Evolutionary conservation across 1,140 invertebrate genomes (phyloP).

Genomic region (Hylaeus anthracinus): DNA sequence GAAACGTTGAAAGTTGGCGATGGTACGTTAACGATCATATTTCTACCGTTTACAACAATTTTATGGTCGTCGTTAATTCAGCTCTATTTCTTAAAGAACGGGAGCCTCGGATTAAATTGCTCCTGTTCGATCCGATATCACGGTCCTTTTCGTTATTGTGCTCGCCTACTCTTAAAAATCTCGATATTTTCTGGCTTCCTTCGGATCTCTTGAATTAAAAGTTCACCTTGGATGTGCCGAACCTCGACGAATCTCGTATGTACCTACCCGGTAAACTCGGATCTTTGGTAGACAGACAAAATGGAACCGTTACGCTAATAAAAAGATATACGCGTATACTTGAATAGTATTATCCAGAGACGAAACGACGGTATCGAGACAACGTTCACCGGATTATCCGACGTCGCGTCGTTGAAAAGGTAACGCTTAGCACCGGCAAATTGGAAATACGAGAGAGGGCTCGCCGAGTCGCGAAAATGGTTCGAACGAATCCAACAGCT

Average conservation of each 20-base stretch:
- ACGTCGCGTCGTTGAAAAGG: too few relatives aligned
- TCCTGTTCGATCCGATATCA: neutral
- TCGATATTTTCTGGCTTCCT: constrained; percentile 31
- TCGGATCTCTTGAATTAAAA: constrained; percentile 27
- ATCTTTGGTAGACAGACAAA: too few relatives aligned
- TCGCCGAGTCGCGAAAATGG: constrained; percentile 55
- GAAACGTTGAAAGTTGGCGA: constrained; percentile 35
- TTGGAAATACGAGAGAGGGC: constrained; percentile 47
- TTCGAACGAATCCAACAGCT: constrained; percentile 63
- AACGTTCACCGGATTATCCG: too few relatives aligned
- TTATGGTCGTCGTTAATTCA: neutral
- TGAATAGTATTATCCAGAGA: too few relatives aligned
- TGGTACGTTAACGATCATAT: neutral
- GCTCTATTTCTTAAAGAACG: neutral
- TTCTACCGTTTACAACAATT: neutral
- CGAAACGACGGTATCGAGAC: too few relatives aligned
- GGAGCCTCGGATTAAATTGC: constrained; percentile 32
- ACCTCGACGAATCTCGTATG: neutral
- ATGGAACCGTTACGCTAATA: too few relatives aligned
- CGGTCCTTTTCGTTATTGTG: neutral
- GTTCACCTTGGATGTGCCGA: neutral
- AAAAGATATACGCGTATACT: too few relatives aligned
- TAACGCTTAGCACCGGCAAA: constrained; percentile 53
- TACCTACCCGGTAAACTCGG: too few relatives aligned
- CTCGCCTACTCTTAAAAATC: constrained; percentile 11